A percentile compares a stretch with the other conserved stretches of the same genome.
phyloP scores from a whole-genome alignment of 1,140 invertebrate genomes.

The Eupristina koningsbergeri region DNA sequence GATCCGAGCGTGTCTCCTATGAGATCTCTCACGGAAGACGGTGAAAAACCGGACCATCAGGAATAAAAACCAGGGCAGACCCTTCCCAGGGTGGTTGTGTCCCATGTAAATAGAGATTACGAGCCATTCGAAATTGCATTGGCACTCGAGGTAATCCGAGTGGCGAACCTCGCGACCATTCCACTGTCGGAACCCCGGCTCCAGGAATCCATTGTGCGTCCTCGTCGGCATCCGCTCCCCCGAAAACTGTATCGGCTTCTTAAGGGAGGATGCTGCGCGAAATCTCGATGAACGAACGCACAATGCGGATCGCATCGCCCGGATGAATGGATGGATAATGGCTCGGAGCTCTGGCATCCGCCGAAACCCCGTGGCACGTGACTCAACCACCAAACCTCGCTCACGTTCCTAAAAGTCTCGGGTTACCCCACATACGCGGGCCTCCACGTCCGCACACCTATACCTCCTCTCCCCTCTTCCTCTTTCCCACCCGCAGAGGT shows the following conservation, averaged over 20 bases:
- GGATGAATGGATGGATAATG: slow-evolving; percentile 47
- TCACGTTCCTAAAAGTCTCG: slow-evolving; percentile 63
- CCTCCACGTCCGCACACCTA: background rate
- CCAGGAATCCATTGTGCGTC: slow-evolving; percentile 5
- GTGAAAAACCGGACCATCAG: background rate
- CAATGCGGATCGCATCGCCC: slow-evolving; percentile 10
- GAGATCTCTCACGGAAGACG: background rate
- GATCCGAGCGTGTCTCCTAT: background rate
- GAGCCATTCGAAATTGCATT: slow-evolving; percentile 46
- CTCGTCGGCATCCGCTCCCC: slow-evolving; percentile 6
- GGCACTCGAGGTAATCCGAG: slow-evolving; percentile 36
- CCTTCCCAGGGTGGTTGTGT: slow-evolving; percentile 36
- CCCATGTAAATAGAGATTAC: slow-evolving; percentile 53
- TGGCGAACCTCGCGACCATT: slow-evolving; percentile 25
- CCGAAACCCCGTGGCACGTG: slow-evolving; percentile 35
- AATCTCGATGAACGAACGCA: background rate
- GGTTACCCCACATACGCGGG: slow-evolving; percentile 59
- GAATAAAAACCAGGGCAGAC: background rate
- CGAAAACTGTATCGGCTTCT: slow-evolving; percentile 33
- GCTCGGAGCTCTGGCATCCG: slow-evolving; percentile 33
- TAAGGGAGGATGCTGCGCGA: background rate
- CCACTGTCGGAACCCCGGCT: background rate
- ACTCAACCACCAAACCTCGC: slow-evolving; percentile 36
- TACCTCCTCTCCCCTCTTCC: background rate
- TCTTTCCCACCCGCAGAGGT: slow-evolving; percentile 40